A percentile compares a stretch with the other conserved stretches of the same genome.
Evolutionary conservation across 1,140 invertebrate genomes (phyloP).

Genomic region (Atta colombica): DNA sequence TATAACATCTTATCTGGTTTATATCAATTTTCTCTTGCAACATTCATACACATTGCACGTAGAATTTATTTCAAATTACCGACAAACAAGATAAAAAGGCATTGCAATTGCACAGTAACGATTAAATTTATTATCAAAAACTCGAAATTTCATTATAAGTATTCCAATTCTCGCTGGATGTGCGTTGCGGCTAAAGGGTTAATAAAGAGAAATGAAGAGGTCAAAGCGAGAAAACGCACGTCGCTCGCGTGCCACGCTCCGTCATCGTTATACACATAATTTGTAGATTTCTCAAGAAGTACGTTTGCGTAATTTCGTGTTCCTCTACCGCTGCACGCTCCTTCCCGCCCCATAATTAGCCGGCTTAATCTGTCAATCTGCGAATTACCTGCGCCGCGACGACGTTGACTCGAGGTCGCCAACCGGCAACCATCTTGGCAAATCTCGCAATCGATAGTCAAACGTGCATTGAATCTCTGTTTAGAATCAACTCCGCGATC

Average conservation of each 20-base stretch:
- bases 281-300: conserved; percentile 69
- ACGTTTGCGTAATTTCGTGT: conserved; percentile 66
- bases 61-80: not conserved
- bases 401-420: conserved; percentile 56
- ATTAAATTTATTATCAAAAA: not conserved
- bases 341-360: conserved; percentile 71
- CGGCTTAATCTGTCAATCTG: conserved; percentile 71
- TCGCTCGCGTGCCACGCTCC: conserved; percentile 42
- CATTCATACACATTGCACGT: no score
- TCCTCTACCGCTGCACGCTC: not conserved
- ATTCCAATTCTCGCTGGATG: not conserved
- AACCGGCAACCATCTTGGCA: conserved; percentile 47
- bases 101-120: not conserved
- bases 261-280: conserved; percentile 63
- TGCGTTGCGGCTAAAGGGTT: not conserved
- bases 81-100: not conserved
- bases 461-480: not conserved
- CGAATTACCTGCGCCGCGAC: conserved; percentile 61
- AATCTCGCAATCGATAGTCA: not conserved
- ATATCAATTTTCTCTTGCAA: not conserved
- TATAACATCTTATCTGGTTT: not conserved
- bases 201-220: conserved; percentile 41
- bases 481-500: not conserved
- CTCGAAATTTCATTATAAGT: not conserved
- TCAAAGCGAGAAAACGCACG: conserved; percentile 48